Percentiles rank a stretch among this genome's conserved stretches.
phyloP scores from a whole-genome alignment of 2,113 vertebrate genomes.

The Paradoxurus hermaphroditus region DNA sequence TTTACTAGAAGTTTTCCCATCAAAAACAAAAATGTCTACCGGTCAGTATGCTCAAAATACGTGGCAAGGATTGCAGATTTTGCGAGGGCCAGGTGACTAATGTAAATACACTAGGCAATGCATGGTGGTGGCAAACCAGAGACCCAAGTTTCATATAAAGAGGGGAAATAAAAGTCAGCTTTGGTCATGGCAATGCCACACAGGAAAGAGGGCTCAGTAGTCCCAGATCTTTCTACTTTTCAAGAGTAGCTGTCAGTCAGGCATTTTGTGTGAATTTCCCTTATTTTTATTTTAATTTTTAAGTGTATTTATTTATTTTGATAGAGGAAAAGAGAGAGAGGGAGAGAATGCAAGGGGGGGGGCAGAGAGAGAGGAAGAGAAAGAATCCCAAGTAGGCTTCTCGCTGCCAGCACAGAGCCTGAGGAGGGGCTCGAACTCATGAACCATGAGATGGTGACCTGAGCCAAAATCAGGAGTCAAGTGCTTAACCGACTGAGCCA shows the following conservation, averaged over 20 bases:
- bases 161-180: not conserved
- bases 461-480: too few relatives aligned
- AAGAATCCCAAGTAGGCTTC: too few relatives aligned
- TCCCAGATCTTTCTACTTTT: not conserved
- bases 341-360: too few relatives aligned
- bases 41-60: not conserved
- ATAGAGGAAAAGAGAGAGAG: too few relatives aligned
- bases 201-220: not conserved
- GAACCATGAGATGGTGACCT: too few relatives aligned
- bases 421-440: too few relatives aligned
- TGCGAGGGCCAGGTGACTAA: not conserved
- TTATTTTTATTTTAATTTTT: not conserved
- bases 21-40: not conserved
- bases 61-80: not conserved
- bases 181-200: fast-evolving
- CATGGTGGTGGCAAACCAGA: not conserved
- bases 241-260: not conserved
- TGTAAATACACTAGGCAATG: not conserved
- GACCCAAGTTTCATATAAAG: not conserved
- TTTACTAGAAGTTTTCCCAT: not conserved
- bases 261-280: not conserved
- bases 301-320: too few relatives aligned
- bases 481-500: too few relatives aligned
- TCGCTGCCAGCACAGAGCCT: too few relatives aligned
- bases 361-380: too few relatives aligned